A percentile compares a stretch with the other conserved stretches of the same genome.
Conservation (phyloP, 1,140 invertebrate species). For the Dinoponera quadriceps region DNA sequence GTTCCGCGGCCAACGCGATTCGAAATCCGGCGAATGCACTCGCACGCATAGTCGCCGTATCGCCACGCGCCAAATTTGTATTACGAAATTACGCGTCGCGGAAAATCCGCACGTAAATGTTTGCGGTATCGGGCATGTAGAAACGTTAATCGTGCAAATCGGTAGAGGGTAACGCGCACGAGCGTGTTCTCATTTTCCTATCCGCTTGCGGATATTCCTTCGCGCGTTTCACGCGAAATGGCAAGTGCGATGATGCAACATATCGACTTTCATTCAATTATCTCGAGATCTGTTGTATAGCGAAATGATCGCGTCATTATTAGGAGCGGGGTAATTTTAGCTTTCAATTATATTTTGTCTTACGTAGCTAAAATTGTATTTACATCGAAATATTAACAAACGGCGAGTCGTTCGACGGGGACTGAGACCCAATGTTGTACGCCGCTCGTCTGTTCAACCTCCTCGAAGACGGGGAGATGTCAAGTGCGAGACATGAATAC, state of each 20-base stretch:
- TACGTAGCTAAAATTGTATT: no score
- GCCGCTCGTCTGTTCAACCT: no score
- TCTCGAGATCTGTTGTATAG: no score
- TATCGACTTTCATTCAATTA: neutral
- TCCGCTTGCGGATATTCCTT: neutral
- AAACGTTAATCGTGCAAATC: slow-evolving; percentile 51
- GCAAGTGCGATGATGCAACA: neutral
- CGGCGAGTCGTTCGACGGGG: no score
- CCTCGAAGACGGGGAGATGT: no score
- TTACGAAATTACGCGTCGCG: slow-evolving; percentile 52
- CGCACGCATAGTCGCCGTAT: slow-evolving; percentile 34
- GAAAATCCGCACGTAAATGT: slow-evolving; percentile 42
- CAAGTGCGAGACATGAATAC: no score
- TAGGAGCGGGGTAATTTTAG: no score
- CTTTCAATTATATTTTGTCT: no score
- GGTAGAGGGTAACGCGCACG: neutral
- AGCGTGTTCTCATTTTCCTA: neutral
- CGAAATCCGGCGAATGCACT: slow-evolving; percentile 47
- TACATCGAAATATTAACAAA: no score
- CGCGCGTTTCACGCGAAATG: neutral
- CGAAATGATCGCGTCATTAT: no score
- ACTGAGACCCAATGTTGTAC: no score
- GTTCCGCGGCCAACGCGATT: slow-evolving; percentile 50
- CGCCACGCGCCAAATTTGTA: slow-evolving; percentile 41
- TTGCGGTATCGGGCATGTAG: slow-evolving; percentile 45